Evolutionary conservation across 2,797 vertebrate genomes (phyloP).

Genomic region (Pteropus rufus): DNA sequence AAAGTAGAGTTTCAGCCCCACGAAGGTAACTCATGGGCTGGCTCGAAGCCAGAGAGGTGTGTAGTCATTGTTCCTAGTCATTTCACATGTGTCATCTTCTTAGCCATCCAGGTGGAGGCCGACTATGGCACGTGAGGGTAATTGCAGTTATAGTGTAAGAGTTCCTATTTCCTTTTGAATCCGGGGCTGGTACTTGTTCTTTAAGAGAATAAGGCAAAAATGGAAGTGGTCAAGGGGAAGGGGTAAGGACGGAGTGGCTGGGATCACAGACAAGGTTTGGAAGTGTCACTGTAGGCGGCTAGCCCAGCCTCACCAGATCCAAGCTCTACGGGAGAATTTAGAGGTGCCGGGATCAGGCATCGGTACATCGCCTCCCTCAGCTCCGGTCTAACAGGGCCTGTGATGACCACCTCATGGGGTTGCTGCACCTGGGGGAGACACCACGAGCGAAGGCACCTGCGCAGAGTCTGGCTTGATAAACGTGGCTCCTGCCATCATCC

Average conservation of each 20-base stretch:
- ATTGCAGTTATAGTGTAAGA: not conserved
- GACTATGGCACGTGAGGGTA: not conserved
- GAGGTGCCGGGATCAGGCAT: not conserved
- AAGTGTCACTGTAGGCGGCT: not conserved
- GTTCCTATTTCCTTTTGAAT: not conserved
- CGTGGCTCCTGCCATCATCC: accelerated
- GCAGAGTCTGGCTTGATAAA: not conserved
- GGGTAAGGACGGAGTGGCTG: accelerated
- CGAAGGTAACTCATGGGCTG: not conserved
- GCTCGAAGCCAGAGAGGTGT: not conserved
- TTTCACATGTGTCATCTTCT: not conserved
- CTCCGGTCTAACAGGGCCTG: not conserved
- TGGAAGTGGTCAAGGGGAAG: not conserved
- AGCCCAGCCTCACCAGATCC: not conserved
- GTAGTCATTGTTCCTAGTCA: accelerated
- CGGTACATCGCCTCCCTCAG: not conserved
- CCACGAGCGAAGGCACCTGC: not conserved
- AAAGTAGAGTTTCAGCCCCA: not conserved
- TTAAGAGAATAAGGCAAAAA: not conserved
- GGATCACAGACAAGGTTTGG: not conserved
- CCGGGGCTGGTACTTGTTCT: not conserved
- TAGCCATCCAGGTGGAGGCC: not conserved
- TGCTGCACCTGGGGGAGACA: not conserved
- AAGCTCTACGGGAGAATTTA: not conserved
- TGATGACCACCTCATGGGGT: not conserved